A percentile compares a stretch with the other conserved stretches of the same genome.
These are phyloP conservation scores for Marcusenius ussheri DNA, from an alignment of 2,113 vertebrate species.

Conservation along the genomic window DNA sequence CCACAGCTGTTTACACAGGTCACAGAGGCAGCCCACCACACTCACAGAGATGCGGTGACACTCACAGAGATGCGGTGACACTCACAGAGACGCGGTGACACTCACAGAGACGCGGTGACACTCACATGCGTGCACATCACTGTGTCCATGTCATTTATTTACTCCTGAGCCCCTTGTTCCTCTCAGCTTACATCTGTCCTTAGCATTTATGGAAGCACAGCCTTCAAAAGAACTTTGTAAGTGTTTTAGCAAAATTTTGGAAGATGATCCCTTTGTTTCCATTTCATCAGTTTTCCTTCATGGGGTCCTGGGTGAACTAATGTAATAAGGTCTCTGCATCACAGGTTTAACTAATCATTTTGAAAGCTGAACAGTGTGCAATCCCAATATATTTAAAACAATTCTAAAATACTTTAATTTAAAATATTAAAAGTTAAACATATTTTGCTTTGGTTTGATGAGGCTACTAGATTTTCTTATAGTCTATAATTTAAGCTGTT, in stretches of 20 bases:
- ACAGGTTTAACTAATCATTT: background rate
- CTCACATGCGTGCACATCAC: background rate
- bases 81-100: background rate
- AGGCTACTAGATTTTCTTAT: background rate
- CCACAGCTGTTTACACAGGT: conserved; percentile 45
- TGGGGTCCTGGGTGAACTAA: background rate
- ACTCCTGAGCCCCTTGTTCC: background rate
- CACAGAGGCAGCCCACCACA: background rate
- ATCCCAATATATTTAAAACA: background rate
- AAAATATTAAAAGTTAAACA: background rate
- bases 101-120: background rate
- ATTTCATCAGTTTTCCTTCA: background rate
- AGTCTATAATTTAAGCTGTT: background rate
- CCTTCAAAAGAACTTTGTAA: background rate
- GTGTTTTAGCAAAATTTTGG: background rate
- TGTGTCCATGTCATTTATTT: background rate
- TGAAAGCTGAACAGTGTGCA: background rate
- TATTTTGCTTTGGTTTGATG: background rate
- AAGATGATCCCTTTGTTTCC: background rate
- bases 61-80: background rate
- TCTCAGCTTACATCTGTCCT: background rate
- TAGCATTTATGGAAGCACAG: background rate
- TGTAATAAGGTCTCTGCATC: background rate
- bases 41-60: background rate
- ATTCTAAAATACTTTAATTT: background rate